phyloP scores from a whole-genome alignment of 2,888 invertebrate species.

The Caenorhabditis drosophilae region DNA sequence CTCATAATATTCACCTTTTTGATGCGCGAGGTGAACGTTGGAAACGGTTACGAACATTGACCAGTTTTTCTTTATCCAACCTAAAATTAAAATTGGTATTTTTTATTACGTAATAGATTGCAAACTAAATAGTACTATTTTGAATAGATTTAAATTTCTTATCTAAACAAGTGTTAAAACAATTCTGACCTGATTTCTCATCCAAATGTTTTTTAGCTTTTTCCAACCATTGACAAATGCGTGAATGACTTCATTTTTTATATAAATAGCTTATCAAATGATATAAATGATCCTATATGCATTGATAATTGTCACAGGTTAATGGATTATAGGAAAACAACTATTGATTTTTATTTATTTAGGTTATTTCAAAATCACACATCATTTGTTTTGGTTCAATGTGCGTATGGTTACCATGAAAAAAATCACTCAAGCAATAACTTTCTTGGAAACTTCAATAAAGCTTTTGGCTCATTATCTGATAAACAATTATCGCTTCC shows the following conservation, averaged over 20 bases:
- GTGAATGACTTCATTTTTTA: conserved; percentile 35
- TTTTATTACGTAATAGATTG: not conserved
- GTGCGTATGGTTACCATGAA: conserved; percentile 47
- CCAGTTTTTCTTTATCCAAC: conserved; percentile 65
- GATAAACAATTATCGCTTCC: conserved; percentile 11
- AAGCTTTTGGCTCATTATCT: conserved; percentile 32
- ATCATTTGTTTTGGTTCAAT: conserved; percentile 47
- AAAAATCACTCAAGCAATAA: conserved; percentile 28
- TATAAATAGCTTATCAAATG: conserved; percentile 14
- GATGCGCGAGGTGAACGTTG: conserved; percentile 71
- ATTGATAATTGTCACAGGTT: conserved; percentile 35
- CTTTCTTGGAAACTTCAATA: conserved; percentile 19
- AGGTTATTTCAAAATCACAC: conserved; percentile 56
- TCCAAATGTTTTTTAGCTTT: conserved; percentile 27
- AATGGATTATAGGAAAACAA: not conserved
- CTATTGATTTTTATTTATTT: conserved; percentile 9
- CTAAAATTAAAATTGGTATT: conserved; percentile 43
- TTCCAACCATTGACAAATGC: conserved; percentile 36
- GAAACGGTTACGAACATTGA: conserved; percentile 72
- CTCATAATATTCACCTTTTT: conserved; percentile 69
- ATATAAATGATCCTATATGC: conserved; percentile 1
- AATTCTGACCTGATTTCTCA: too few species aligned
- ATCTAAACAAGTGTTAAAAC: too few species aligned
- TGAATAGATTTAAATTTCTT: too few species aligned
- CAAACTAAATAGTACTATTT: too few species aligned